phyloP scores from a whole-genome alignment of 1,140 invertebrate genomes.

The Apolygus lucorum region DNA sequence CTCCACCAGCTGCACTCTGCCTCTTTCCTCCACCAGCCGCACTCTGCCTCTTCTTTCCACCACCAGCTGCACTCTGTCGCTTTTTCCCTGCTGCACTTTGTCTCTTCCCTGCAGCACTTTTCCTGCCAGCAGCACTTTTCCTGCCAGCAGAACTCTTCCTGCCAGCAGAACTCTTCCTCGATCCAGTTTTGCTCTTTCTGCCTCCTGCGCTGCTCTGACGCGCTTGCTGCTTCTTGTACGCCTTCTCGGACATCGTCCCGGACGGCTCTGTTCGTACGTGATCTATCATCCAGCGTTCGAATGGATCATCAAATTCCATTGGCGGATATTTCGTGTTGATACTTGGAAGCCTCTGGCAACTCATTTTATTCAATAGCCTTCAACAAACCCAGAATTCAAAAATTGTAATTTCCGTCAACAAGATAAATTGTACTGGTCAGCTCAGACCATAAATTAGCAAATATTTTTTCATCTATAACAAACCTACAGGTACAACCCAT shows the following conservation, averaged over 20 bases:
- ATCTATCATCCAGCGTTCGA: slow-evolving; percentile 7
- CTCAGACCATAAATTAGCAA: too few relatives aligned
- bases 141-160: not conserved
- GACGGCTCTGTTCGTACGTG: not conserved
- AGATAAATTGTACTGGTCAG: too few relatives aligned
- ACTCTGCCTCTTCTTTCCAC: not conserved
- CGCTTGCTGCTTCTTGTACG: not conserved
- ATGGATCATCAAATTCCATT: not conserved
- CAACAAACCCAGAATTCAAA: too few relatives aligned
- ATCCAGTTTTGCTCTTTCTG: not conserved
- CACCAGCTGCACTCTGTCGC: not conserved
- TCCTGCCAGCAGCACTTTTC: not conserved
- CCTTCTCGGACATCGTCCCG: not conserved
- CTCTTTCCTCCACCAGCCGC: not conserved
- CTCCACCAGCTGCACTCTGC: not conserved
- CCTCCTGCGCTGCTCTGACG: not conserved
- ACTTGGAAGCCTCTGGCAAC: not conserved
- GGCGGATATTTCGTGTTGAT: not conserved
- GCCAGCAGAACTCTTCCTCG: slow-evolving; percentile 5
- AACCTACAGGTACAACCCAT: too few relatives aligned
- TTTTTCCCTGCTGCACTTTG: not conserved
- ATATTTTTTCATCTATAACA: too few relatives aligned
- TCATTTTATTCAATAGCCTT: not conserved
- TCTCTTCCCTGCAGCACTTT: not conserved
- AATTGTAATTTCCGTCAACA: too few relatives aligned